Evolutionary conservation across 2,888 invertebrate genomes (phyloP).

Genomic region (Drosophila merina): DNA sequence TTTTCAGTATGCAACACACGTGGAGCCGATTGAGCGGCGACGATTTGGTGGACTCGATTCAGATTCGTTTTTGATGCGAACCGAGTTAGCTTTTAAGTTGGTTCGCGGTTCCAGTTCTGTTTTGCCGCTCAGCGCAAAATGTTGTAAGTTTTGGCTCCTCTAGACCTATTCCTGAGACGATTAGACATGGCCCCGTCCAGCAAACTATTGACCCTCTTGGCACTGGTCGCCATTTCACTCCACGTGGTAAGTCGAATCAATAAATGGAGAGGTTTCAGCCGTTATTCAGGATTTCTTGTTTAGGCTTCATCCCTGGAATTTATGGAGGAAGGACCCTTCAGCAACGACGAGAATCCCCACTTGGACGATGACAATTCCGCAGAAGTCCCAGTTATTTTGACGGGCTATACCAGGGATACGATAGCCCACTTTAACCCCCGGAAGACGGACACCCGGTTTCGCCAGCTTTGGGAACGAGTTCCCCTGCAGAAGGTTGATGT

Average conservation of each 20-base stretch:
- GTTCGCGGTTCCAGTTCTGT: constrained; percentile 47
- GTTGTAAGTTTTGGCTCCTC: constrained; percentile 48
- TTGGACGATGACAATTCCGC: constrained; percentile 44
- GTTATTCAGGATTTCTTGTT: neutral
- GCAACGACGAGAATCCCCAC: constrained; percentile 36
- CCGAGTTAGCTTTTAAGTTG: constrained; percentile 5
- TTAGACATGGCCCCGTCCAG: constrained; percentile 13
- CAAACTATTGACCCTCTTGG: constrained; percentile 22
- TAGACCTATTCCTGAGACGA: neutral
- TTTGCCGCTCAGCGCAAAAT: constrained; percentile 65
- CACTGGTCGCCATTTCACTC: constrained; percentile 11
- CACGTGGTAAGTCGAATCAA: constrained; percentile 43
- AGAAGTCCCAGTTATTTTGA: constrained; percentile 48
- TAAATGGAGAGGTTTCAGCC: neutral
- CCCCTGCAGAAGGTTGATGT: constrained; percentile 62
- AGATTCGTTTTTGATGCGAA: constrained; percentile 4
- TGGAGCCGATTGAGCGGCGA: constrained; percentile 28
- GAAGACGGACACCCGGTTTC: constrained; percentile 57
- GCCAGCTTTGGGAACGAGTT: constrained; percentile 57
- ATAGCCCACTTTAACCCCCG: constrained; percentile 65
- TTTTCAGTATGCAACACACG: constrained; percentile 63
- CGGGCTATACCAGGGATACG: constrained; percentile 58
- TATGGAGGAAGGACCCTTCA: constrained; percentile 46
- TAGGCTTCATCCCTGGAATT: constrained; percentile 54
- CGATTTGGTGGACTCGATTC: constrained; percentile 23